These are phyloP conservation scores for Sakesphorus luctuosus DNA, from an alignment of 2,113 vertebrate species.

Conservation along the genomic window DNA sequence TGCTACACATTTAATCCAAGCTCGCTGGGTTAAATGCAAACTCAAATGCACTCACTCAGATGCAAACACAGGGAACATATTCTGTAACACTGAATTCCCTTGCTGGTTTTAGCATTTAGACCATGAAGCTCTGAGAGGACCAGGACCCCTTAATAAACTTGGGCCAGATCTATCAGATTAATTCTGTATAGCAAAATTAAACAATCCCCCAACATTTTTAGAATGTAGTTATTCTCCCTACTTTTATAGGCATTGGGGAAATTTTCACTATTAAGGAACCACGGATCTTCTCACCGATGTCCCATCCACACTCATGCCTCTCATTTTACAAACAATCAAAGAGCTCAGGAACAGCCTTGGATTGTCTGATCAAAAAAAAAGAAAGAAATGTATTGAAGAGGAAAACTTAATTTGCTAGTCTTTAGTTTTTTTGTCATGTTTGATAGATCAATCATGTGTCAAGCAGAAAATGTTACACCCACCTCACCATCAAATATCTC, in stretches of 20 bases:
- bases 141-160: neutral
- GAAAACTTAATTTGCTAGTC: neutral
- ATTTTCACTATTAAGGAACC: neutral
- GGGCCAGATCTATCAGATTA: neutral
- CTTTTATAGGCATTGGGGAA: neutral
- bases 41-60: neutral
- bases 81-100: neutral
- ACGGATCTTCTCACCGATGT: neutral
- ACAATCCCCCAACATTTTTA: neutral
- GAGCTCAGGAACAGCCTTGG: neutral
- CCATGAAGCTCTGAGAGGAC: neutral
- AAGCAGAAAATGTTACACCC: neutral
- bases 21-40: neutral
- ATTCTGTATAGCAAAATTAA: neutral
- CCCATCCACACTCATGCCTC: neutral
- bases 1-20: neutral
- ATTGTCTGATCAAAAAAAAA: neutral
- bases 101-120: neutral
- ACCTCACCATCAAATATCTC: neutral
- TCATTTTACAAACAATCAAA: neutral
- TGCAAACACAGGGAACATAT: neutral
- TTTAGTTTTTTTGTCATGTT: neutral
- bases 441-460: neutral
- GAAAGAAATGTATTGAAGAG: neutral
- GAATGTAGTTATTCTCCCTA: neutral